Evolutionary conservation across 2,113 vertebrate genomes (phyloP), one percentile per base, ranked within the genome.

Genomic region (Myxocyprinus asiaticus): DNA sequence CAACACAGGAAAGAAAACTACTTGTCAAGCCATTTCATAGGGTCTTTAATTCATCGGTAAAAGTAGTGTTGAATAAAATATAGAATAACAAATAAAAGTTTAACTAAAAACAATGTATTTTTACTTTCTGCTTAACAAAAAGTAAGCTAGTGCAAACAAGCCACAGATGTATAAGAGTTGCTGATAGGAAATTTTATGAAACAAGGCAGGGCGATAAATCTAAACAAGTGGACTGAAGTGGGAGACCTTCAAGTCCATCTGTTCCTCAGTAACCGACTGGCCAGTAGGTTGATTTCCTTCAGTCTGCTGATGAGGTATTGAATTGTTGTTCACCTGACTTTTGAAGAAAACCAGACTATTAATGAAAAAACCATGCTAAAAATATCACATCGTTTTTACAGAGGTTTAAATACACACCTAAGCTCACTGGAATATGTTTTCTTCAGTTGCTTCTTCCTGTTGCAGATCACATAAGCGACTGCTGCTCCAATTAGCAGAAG

Each of bases 401-500:
- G 33, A 45, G 10, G 0, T 65, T 72, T 43, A 59, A 22, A 55
- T 43, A 69, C 74, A 45, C 10, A 90, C 88, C 89, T 87, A 4
- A 86, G 55, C 5, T 87, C 83, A 47, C 53, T 43, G 83, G 81
- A 67, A 77, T 83, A 0, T 43, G 76, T 12, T 73, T 45, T 1
- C 55, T 51, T 4, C 3, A 50, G 45, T 59, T 70, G 67, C 59
- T 59, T 82, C 42, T 67, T 84, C 65, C 76, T 82, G 53, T 79
- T 81, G n/a, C 43, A 85, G 12, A 86, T 51, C 17, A 88, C 17
- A 61, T 77, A 92, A 69, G 86, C 65, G 0, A 59, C 75, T 45
- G 83, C 72, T 0, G 88, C 83, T 0, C 76, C 87, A n/a, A 93
- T 70, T 72, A 93, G 58, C 7, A 93, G 75, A 42, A 93, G 15